Conservation (phyloP, 2,888 invertebrate genomes). For the Drosophila sordidapex region DNA sequence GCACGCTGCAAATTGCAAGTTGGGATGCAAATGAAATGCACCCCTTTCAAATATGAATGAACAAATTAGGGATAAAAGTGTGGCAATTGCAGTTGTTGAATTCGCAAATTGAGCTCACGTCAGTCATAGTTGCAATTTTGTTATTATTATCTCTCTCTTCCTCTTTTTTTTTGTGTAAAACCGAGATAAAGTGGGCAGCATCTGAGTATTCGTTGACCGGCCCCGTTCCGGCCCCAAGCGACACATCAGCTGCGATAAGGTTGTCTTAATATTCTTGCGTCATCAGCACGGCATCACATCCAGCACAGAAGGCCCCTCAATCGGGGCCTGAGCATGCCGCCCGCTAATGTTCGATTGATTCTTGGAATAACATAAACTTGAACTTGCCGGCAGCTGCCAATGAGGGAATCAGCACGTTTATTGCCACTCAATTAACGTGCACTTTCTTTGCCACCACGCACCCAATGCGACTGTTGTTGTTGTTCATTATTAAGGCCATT, state of each 20-base stretch:
- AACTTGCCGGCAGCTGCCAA: slow-evolving; percentile 15
- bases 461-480: background rate
- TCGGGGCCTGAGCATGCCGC: slow-evolving; percentile 78
- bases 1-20: background rate
- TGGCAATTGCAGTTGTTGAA: slow-evolving; percentile 30
- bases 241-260: slow-evolving; percentile 54
- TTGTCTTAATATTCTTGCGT: slow-evolving; percentile 61
- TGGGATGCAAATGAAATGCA: slow-evolving; percentile 43
- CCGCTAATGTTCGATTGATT: slow-evolving; percentile 30
- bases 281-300: slow-evolving; percentile 48
- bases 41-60: background rate
- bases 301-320: slow-evolving; percentile 52
- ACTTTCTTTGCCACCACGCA: background rate
- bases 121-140: slow-evolving; percentile 47
- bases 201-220: slow-evolving; percentile 56
- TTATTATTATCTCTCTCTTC: background rate
- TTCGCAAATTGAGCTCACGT: slow-evolving; percentile 62
- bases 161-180: slow-evolving; percentile 44
- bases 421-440: background rate
- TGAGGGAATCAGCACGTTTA: background rate
- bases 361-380: slow-evolving; percentile 21
- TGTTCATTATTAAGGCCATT: background rate
- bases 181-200: slow-evolving; percentile 65
- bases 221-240: slow-evolving; percentile 50
- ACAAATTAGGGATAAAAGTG: slow-evolving; percentile 2